Conservation (phyloP, 1,140 invertebrate species). For the Ceratosolen solmsi region DNA sequence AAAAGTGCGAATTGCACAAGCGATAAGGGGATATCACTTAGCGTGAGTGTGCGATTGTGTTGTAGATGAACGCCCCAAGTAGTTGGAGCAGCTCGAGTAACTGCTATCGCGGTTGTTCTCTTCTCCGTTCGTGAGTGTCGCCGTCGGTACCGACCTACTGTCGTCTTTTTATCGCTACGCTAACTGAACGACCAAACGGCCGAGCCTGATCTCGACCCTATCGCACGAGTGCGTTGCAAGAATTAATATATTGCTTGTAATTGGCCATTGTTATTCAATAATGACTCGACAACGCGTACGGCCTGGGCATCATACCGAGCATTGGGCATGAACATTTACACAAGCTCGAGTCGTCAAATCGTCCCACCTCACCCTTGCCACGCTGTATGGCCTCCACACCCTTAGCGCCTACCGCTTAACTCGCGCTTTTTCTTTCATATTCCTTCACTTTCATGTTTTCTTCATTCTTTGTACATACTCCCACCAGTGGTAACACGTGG, state of each 20-base stretch:
- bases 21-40: slow-evolving; percentile 6
- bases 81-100: not conserved
- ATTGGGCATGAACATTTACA: not conserved
- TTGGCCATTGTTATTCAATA: slow-evolving; percentile 42
- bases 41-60: no score
- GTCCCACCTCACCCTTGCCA: not conserved
- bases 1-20: not conserved
- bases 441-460: not conserved
- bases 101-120: not conserved
- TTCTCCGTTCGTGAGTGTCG: not conserved
- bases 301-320: not conserved
- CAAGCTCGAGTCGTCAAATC: not conserved
- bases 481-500: no score
- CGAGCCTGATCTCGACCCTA: slow-evolving; percentile 16
- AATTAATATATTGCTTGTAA: slow-evolving; percentile 16
- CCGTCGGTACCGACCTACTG: slow-evolving; percentile 10
- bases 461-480: no score
- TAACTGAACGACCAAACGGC: not conserved
- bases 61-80: not conserved
- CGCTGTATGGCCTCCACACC: no score
- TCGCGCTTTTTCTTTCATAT: not conserved
- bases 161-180: not conserved
- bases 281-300: not conserved
- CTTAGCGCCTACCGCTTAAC: no score
- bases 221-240: not conserved